phyloP scores from a whole-genome alignment of 1,140 invertebrate genomes.

The Papilio dardanus region DNA sequence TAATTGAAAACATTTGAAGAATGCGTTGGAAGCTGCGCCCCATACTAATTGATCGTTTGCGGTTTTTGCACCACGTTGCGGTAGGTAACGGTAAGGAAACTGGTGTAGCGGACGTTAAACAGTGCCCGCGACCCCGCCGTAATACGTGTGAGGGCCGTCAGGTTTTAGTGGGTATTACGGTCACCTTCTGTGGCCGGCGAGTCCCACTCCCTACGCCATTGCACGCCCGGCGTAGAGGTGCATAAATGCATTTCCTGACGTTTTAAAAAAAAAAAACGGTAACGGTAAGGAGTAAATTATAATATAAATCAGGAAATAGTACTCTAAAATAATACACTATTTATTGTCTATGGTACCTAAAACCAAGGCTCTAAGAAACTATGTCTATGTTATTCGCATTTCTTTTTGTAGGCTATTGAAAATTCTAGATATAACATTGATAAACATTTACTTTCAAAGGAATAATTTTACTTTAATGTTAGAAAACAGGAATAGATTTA shows the following conservation, averaged over 20 bases:
- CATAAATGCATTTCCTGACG: too few relatives aligned
- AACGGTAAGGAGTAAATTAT: too few relatives aligned
- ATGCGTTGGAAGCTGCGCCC: conserved; percentile 1
- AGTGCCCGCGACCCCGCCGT: too few relatives aligned
- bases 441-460: neutral
- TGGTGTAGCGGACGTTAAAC: neutral
- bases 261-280: too few relatives aligned
- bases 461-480: neutral
- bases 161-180: too few relatives aligned
- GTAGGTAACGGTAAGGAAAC: neutral
- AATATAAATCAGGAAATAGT: neutral
- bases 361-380: neutral
- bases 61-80: neutral
- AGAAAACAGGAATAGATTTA: conserved; percentile 13
- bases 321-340: neutral
- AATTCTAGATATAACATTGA: neutral
- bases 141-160: too few relatives aligned
- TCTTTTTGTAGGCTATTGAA: neutral
- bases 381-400: neutral
- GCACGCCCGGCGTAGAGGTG: too few relatives aligned
- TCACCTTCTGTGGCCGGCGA: too few relatives aligned
- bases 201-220: too few relatives aligned
- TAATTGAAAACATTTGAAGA: conserved; percentile 41
- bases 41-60: neutral
- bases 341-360: neutral